Evolutionary conservation across 2,888 invertebrate genomes (phyloP).

Genomic region (Allophyes oxyacanthae): DNA sequence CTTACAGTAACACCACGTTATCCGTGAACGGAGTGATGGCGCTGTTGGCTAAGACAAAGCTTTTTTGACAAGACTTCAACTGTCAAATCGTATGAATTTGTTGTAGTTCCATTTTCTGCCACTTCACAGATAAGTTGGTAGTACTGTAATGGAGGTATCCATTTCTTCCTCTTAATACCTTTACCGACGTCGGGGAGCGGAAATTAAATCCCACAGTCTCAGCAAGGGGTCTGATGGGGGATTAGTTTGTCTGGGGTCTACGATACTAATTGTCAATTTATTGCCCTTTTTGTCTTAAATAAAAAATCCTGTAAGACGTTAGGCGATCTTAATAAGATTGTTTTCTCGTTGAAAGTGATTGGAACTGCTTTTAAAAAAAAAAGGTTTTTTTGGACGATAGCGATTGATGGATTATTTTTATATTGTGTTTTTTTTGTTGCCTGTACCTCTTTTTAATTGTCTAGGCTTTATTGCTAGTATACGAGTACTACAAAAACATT

Average conservation of each 20-base stretch:
- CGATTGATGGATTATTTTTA: conserved; percentile 4
- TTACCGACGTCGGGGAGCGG: conserved; percentile 40
- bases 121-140: no score
- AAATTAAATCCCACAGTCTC: conserved; percentile 47
- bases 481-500: no score
- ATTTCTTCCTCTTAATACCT: conserved; percentile 40
- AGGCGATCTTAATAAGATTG: conserved; percentile 21
- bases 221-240: conserved; percentile 25
- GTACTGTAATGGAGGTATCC: conserved; percentile 16
- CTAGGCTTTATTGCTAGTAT: no score
- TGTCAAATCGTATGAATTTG: no score
- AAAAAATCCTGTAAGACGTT: conserved; percentile 4
- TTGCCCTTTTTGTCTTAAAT: conserved; percentile 25
- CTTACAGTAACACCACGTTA: no score
- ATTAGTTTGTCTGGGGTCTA: conserved; percentile 41
- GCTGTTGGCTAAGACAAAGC: no score
- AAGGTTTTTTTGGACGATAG: conserved; percentile 1
- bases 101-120: no score
- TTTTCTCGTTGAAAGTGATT: not conserved
- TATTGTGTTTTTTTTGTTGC: no score
- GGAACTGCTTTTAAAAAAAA: conserved; percentile 1
- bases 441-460: no score
- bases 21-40: no score
- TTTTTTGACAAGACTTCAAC: no score
- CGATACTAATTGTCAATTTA: conserved; percentile 45